Percentiles rank a stretch among this genome's conserved stretches.
Evolutionary conservation across 2,113 vertebrate genomes (phyloP).

Genomic region (Channa maculata): DNA sequence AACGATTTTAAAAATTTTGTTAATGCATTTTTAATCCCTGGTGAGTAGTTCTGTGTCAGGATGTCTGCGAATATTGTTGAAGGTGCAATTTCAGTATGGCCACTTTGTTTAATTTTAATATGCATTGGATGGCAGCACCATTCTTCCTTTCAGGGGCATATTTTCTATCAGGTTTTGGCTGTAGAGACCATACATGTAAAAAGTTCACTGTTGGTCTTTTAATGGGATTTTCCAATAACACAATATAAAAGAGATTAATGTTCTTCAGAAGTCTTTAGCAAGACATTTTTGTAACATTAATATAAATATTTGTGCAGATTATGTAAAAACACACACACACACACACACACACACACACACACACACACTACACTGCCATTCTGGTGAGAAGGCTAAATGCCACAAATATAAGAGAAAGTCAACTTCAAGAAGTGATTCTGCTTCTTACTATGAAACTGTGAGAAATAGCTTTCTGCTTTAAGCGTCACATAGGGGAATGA

Average conservation of each 20-base stretch:
- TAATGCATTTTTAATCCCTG: background rate
- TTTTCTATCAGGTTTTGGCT: background rate
- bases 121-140: background rate
- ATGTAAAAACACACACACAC: no score
- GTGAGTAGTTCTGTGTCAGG: constrained; percentile 8
- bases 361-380: no score
- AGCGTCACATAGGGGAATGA: constrained; percentile 24
- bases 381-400: no score
- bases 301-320: no score
- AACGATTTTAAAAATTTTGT: background rate
- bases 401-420: constrained; percentile 24
- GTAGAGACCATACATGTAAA: background rate
- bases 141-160: background rate
- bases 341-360: no score
- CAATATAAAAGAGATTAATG: background rate
- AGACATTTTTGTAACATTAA: background rate
- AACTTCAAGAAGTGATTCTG: constrained; percentile 18
- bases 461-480: constrained; percentile 36
- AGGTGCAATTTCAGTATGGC: background rate
- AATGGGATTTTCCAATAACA: no score
- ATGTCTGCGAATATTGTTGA: background rate
- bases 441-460: constrained; percentile 29
- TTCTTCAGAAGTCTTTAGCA: background rate
- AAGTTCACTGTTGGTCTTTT: background rate
- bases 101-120: constrained; percentile 27